Base-by-base conservation (phyloP, 2,797 vertebrate species). In the Schizothorax lantsangensis region DNA sequence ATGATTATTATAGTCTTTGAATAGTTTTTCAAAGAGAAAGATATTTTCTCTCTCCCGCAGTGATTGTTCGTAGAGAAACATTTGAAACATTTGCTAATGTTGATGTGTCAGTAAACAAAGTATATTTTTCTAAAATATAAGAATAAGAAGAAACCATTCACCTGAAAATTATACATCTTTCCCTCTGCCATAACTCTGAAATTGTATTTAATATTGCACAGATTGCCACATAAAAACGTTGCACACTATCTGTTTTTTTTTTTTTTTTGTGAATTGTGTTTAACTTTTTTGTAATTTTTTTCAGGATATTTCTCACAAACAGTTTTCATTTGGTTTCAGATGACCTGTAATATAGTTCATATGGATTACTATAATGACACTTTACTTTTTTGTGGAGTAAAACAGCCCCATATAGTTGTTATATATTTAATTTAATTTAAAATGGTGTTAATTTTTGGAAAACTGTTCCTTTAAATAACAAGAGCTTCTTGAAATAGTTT, bases 81-180 rank as follows among this genome's bases (percentile, higher is more conserved):
- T n/a, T 83, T 73, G 71, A 75, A 40, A 21, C 26, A 52, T n/a
- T 83, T 74, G 43, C 54, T 77, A 36, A 75, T 78, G n/a, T 12
- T 33, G 6, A 59, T 71, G 57, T 11, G 2, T 54, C 78, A 21
- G n/a, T 54, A 54, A 79, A 57, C 47, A 54, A 49, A 66, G 83
- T 66, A 19, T 84, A 38, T 66, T 43, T 74, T 11, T 75, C 33
- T 19, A n/a, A 6, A 21, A 8, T 11, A 23, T 77, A 26, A 75
- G 30, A 52, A 36, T 68, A 68, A 71, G 1, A 23, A 21, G 15
- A 74, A 75, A 38, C 19, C 19, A 59, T 38, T 40, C 2, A 40
- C 33, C 75, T 12, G 23, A 57, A 69, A 57, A 14, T 23, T 0
- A 78, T 36, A 38, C 1, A 12, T 21, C 6, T 14, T 78, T 78